Conservation (phyloP, 35 echinoderm and acorn worm species). For the Ptychodera flava region DNA sequence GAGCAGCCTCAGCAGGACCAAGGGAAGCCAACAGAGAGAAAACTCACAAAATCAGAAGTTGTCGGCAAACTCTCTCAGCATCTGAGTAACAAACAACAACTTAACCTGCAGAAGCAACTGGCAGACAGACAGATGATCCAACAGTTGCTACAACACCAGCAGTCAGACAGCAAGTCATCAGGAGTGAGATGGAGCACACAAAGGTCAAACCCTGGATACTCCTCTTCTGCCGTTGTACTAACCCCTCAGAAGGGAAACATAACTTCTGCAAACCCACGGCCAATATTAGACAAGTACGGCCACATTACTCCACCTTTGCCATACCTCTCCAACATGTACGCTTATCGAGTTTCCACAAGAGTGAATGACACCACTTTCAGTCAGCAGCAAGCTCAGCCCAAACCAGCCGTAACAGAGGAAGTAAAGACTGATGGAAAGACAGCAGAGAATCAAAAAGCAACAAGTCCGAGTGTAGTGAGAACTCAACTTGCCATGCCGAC, state of each 20-base stretch:
- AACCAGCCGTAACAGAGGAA: not conserved
- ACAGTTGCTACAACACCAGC: constrained; percentile 6
- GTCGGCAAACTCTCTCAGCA: constrained; percentile 92
- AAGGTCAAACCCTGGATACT: not conserved
- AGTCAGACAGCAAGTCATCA: not conserved
- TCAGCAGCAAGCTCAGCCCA: not conserved
- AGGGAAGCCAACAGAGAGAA: constrained; percentile 11
- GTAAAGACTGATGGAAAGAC: not conserved
- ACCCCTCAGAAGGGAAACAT: not conserved
- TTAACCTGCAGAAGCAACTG: constrained; percentile 15
- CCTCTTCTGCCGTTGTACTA: not conserved
- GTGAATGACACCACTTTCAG: constrained; percentile 5
- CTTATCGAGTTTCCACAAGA: constrained; percentile 59
- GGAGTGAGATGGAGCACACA: not conserved
- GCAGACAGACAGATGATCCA: not conserved
- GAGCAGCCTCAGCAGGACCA: not conserved
- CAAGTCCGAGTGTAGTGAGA: not conserved
- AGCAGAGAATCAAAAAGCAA: not conserved
- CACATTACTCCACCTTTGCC: constrained; percentile 33
- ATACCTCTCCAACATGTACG: constrained; percentile 14
- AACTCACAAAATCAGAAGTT: constrained; percentile 88
- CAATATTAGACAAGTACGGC: constrained; percentile 62
- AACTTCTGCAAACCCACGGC: constrained; percentile 18
- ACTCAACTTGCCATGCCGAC: not conserved
- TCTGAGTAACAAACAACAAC: constrained; percentile 75